These are phyloP conservation scores for Tokudaia muenninki DNA, from an alignment of 2,797 vertebrate species.

Conservation along the genomic window DNA sequence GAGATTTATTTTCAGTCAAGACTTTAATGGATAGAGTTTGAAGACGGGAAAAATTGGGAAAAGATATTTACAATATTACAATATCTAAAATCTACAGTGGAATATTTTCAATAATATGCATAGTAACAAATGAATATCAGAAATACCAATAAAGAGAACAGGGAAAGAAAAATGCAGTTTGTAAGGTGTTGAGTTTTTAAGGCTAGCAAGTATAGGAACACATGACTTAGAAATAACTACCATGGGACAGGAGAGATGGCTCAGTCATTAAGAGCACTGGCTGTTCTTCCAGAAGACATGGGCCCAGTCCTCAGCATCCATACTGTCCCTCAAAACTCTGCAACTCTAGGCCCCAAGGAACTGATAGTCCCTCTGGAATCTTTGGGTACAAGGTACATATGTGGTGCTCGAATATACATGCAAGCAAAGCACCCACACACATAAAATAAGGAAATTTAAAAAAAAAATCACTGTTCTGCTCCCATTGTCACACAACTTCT, in stretches of 20 bases:
- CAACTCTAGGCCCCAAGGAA: not conserved
- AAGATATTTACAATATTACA: not conserved
- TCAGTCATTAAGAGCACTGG: not conserved
- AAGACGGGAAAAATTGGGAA: not conserved
- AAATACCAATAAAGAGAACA: slow-evolving; percentile 14
- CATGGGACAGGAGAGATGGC: not conserved
- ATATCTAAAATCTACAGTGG: slow-evolving; percentile 13
- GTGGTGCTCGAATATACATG: too few relatives aligned
- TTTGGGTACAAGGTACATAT: not conserved
- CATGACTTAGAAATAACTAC: not conserved
- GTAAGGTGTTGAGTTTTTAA: not conserved
- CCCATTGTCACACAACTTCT: not conserved
- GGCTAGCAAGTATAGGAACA: not conserved
- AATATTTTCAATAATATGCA: not conserved
- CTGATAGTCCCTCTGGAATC: not conserved
- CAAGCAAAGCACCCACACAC: not conserved
- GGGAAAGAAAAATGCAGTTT: slow-evolving; percentile 1
- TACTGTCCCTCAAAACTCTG: not conserved
- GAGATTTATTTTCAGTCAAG: slow-evolving; percentile 53
- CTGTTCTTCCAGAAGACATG: not conserved
- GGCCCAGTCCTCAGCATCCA: not conserved
- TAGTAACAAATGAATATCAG: not conserved
- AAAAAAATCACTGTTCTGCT: not conserved
- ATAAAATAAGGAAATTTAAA: not conserved
- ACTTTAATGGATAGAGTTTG: not conserved